Base-by-base conservation (phyloP, 2,888 invertebrate species). In the Oasisia sp. region DNA sequence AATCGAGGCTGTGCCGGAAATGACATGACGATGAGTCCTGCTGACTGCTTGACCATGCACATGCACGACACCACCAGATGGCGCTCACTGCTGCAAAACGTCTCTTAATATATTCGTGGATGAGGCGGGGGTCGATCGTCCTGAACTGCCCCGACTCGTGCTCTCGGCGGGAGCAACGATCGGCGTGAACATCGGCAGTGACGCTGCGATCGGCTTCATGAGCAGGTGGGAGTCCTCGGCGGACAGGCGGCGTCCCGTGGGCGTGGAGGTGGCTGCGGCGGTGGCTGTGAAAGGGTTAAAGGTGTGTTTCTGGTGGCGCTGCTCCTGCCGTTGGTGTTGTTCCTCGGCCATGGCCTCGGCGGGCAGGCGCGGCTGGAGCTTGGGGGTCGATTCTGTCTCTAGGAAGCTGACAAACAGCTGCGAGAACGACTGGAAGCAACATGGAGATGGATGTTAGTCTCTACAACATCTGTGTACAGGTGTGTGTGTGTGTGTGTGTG, bases 391-490 rank as follows among this genome's bases (percentile, higher is more conserved):
- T 89, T 94, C 94, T 7, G 92, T 58, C 96, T 99, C 98, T 94
- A 99, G 97, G 96, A 98, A 99, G 94, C 97, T 97, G 19, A 98
- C 97, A 96, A 98, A 98, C 93, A 98, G 97, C 95, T 97, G 97
- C 0, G 98, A 97, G 93, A 98, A 96, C 0, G 97, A 97, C 97
- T 97, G 95, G 32, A 96, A 95, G 50, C 45, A 93, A 94, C 93
- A 91, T 74, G n/a, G 1, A 19, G 19, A 27, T 7, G 74, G 74
- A 74, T 74, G 27, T 74, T 27, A 74, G 74, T 74, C 5, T 74
- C 27, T 4, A 38, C 38, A 38, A 38, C 38, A 38, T 38, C 38
- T 38, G 38, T 38, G 38, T 38, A 38, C 38, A 38, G 38, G 50
- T 50, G 50, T 8, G 50, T 5, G 50, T 14, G 14, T 50, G 50